Evolutionary conservation across 2,888 invertebrate genomes (phyloP), one percentile per base, ranked within the genome.

Genomic region (Tetragonula carbonaria): DNA sequence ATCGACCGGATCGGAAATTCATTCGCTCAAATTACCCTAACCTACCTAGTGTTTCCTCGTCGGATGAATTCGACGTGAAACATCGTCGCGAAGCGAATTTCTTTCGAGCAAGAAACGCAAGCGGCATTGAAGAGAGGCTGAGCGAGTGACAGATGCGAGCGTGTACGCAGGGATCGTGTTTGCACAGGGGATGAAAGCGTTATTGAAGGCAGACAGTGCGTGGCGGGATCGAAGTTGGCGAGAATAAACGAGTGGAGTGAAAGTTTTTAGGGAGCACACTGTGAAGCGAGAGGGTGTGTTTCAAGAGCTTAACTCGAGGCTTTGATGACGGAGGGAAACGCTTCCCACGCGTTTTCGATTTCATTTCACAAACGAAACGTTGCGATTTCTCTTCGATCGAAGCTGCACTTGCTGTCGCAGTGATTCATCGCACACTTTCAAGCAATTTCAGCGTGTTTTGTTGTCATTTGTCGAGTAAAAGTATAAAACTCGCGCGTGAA

Each of bases 21-120:
- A 79, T 62, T 51, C 53, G 63, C 57, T 53, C 63, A 77, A 79
- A 86, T 86, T 79, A 65, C 63, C 33, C 18, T 33, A 3, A 8
- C 5, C 0, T 45, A 8, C 38, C 38, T 28, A 8, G 38, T 45
- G 38, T 45, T 63, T 16, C 80, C 78, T 57, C 67, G 67, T 14
- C 50, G 23, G 14, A 23, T 14, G 33, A 66, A 74, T 74, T 74
- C 55, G 16, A 16, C 18, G 18, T 28, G 28, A 38, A 38, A 38
- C 38, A 6, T 38, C 38, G 38, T 38, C 38, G 38, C 38, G 14
- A 33, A 38, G n/a, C 21, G 38, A 71, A 55, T 16, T 51, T 50
- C 51, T 50, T 63, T 50, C 14, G n/a, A 63, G 53, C 18, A n/a
- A 4, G n/a, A n/a, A 65, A 53, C 16, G 13, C 4, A 18, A 38